Percentiles rank a stretch among this genome's conserved stretches.
Evolutionary conservation across 2,113 vertebrate genomes (phyloP).

Genomic region (Lepus europaeus): DNA sequence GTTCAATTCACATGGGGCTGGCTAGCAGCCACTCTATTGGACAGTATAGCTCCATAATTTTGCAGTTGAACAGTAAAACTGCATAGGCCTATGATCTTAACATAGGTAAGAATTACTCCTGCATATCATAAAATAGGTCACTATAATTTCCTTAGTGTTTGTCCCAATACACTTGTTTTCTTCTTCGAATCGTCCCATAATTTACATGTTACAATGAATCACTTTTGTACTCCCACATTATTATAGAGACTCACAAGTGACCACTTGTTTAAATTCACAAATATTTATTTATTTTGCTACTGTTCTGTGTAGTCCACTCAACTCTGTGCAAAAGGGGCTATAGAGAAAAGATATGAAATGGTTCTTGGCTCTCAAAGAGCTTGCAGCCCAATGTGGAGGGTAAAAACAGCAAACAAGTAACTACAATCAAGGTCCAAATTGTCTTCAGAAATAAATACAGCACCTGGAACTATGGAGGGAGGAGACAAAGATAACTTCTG

Average conservation of each 20-base stretch:
- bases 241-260: neutral
- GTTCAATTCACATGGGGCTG: neutral
- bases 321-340: neutral
- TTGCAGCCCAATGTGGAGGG: neutral
- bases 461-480: neutral
- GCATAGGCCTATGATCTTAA: neutral
- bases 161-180: neutral
- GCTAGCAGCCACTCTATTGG: neutral
- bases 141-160: neutral
- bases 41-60: neutral
- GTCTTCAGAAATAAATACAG: neutral
- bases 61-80: neutral
- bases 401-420: neutral
- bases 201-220: neutral
- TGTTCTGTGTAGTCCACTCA: neutral
- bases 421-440: neutral
- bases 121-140: neutral
- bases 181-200: neutral
- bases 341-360: neutral
- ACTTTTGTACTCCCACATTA: neutral
- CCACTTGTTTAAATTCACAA: neutral
- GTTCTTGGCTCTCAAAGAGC: neutral
- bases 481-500: neutral
- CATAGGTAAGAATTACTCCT: neutral
- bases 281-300: constrained; percentile 17